Percentiles rank a stretch among this genome's conserved stretches.
Evolutionary conservation across 2,888 invertebrate genomes (phyloP).

Genomic region (Synanthedon tipuliformis): DNA sequence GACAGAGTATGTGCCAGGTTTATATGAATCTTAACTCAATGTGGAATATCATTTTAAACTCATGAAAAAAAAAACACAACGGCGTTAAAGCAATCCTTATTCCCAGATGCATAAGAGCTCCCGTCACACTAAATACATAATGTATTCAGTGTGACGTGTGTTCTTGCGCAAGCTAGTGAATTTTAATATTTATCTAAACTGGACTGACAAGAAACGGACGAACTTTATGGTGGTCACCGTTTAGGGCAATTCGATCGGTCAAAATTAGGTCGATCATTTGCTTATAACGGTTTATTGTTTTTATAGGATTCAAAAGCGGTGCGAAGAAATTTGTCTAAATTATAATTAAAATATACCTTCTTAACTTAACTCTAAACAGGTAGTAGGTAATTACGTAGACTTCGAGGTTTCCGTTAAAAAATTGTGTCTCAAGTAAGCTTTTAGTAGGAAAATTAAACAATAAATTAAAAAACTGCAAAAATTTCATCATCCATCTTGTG

Average conservation of each 20-base stretch:
- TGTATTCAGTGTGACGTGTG: constrained; percentile 42
- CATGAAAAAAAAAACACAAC: constrained; percentile 9
- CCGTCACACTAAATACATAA: constrained; percentile 42
- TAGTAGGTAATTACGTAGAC: too few relatives aligned
- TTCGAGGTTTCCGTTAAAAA: too few relatives aligned
- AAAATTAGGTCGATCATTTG: neutral
- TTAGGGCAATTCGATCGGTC: neutral
- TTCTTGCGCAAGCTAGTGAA: constrained; percentile 47
- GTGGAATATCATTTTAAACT: constrained; percentile 23
- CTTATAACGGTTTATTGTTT: neutral
- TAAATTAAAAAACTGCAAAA: too few relatives aligned
- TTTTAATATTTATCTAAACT: constrained; percentile 31
- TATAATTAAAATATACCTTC: too few relatives aligned
- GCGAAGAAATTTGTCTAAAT: too few relatives aligned
- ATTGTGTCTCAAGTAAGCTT: too few relatives aligned
- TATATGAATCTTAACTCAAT: constrained; percentile 46
- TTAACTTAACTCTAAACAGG: too few relatives aligned
- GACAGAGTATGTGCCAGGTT: constrained; percentile 28
- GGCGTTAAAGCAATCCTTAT: constrained; percentile 28
- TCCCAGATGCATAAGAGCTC: constrained; percentile 17
- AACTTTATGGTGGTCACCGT: neutral
- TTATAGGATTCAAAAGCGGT: too few relatives aligned
- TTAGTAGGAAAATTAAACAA: too few relatives aligned
- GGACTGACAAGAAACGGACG: constrained; percentile 1
- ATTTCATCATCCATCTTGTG: too few relatives aligned